Evolutionary conservation across 37 sponge, comb jelly and placozoan species (phyloP), one percentile per base, ranked within the genome.

Genomic region (Diacarnus erythraeanus): DNA sequence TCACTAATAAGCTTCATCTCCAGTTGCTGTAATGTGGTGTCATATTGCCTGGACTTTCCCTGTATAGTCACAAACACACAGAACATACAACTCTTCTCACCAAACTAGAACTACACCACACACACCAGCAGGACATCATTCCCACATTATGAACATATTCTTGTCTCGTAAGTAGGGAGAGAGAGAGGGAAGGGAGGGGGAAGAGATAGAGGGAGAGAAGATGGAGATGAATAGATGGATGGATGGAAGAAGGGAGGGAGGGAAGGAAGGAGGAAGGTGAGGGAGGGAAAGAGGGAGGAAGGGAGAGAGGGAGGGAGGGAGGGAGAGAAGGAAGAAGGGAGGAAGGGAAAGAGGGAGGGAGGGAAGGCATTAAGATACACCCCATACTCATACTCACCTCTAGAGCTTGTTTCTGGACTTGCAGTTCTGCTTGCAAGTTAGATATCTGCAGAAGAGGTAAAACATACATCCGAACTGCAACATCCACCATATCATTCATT

Each of bases 1-100:
- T 81, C 83, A 61, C 42, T 87, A 0, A 40, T 37, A 1, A 87
- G 43, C 36, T 87, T 87, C 2, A 17, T 64, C 63, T 87, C 88
- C 38, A 87, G 36, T 83, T 87, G 88, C 3, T 76, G 77, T 58
- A n/a, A 31, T 0, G 73, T 57, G 20, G 18, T 67, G 29, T 66
- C 57, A 40, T 81, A 75, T 25, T 80, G 59, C 18, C n/a, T 51
- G n/a, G 47, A 34, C 44, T 87, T 76, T 0, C 69, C 56, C 87
- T 87, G 69, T 27, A 57, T 10, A 12, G 56, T 54, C 17, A 17
- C 56, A 54, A 54, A 54, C 56, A 54, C 10, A 54, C 56, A 54
- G 17, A 54, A 59, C n/a, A 64, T 23, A 10, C 30, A 64, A 64
- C 15, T 20, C 15, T 64, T 9, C 29, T 64, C n/a, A 25, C 8